Evolutionary conservation across 2,113 vertebrate genomes (phyloP).

Genomic region (Podarcis raffonei): DNA sequence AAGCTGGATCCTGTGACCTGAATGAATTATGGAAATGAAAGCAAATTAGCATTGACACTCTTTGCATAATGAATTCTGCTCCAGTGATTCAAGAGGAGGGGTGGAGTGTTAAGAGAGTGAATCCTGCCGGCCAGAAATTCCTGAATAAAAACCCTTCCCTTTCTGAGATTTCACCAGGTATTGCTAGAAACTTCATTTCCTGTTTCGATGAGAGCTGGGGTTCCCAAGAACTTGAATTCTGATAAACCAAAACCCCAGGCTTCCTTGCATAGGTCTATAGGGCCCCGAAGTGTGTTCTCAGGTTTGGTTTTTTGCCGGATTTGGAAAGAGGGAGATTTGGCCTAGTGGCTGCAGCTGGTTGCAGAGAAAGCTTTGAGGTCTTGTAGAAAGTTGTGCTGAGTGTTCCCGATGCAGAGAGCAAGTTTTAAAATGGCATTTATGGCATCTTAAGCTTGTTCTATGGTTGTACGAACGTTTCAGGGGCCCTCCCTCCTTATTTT

Average conservation of each 20-base stretch:
- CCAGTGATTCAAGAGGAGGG: background rate
- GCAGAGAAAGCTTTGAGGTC: background rate
- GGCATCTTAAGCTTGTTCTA: background rate
- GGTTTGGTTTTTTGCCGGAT: no score
- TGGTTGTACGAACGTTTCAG: background rate
- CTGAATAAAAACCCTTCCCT: background rate
- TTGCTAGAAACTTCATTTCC: background rate
- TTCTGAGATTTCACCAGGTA: background rate
- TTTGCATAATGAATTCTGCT: background rate
- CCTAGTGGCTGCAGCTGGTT: background rate
- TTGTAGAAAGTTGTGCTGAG: background rate
- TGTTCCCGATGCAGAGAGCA: background rate
- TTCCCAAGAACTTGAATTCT: no score
- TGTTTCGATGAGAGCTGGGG: no score
- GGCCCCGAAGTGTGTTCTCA: no score
- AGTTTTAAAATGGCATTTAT: background rate
- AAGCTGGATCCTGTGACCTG: background rate
- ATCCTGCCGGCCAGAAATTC: background rate
- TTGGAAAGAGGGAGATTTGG: no score
- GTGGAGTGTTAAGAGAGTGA: background rate
- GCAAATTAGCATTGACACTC: background rate
- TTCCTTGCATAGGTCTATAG: no score
- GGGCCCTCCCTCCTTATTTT: no score
- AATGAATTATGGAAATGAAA: background rate
- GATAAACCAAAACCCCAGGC: no score